Conservation (phyloP, 2,797 vertebrate genomes). For the Thripadectes ignobilis region DNA sequence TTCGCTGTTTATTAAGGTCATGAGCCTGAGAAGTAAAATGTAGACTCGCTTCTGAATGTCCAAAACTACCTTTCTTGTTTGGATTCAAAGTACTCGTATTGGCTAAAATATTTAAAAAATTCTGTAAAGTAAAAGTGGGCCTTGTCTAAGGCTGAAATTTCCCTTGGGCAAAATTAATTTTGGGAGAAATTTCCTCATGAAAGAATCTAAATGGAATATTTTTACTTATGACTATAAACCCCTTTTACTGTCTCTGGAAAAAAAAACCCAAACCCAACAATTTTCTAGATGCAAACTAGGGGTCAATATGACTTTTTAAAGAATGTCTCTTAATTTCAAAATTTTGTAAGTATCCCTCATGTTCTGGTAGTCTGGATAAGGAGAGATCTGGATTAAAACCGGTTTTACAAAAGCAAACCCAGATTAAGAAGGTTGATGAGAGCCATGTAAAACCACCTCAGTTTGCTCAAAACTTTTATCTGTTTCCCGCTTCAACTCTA, state of each 20-base stretch:
- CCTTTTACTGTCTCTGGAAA: neutral
- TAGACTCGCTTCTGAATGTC: neutral
- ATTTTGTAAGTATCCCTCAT: neutral
- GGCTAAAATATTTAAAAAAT: neutral
- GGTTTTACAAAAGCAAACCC: conserved; percentile 41
- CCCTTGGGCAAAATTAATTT: neutral
- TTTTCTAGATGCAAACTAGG: neutral
- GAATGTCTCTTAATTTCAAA: neutral
- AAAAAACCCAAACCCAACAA: neutral
- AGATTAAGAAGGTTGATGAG: conserved; percentile 52
- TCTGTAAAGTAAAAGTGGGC: neutral
- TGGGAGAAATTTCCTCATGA: neutral
- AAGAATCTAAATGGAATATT: neutral
- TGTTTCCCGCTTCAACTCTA: conserved; percentile 39
- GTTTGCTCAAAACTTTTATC: conserved; percentile 68
- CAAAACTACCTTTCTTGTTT: neutral
- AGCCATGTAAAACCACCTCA: conserved; percentile 42
- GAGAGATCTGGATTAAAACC: conserved; percentile 4
- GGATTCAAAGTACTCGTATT: neutral
- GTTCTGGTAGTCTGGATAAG: neutral
- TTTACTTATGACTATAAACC: neutral
- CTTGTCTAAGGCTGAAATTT: neutral
- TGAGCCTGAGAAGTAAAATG: neutral
- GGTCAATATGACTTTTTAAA: neutral
- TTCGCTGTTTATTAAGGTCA: neutral